Conservation (phyloP, 2,113 vertebrate species). For the Micronycteris hirsuta region DNA sequence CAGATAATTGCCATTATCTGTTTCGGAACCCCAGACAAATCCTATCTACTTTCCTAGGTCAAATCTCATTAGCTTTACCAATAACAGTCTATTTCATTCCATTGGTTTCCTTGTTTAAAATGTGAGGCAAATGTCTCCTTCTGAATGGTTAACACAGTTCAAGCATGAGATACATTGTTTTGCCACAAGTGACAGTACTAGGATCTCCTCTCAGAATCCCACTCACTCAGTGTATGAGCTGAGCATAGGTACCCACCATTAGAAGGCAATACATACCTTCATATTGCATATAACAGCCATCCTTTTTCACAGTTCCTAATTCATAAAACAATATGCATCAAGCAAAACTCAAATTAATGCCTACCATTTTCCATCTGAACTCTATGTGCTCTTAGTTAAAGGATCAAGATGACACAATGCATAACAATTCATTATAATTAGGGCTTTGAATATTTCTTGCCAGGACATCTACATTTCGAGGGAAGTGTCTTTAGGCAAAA, state of each 20-base stretch:
- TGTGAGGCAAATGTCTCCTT: background rate
- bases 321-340: slow-evolving; percentile 11
- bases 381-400: slow-evolving; percentile 21
- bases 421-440: slow-evolving; percentile 48
- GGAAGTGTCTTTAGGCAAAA: slow-evolving; percentile 33
- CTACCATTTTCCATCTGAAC: background rate
- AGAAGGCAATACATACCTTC: background rate
- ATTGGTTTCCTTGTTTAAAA: background rate
- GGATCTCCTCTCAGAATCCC: background rate
- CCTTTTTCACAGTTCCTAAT: background rate
- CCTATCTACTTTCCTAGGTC: background rate
- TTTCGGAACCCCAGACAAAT: background rate
- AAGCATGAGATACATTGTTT: background rate
- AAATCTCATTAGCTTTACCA: background rate
- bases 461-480: slow-evolving; percentile 23
- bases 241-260: background rate
- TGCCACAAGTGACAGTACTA: background rate
- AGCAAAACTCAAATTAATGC: slow-evolving; percentile 29
- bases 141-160: background rate
- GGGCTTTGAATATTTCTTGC: slow-evolving; percentile 14
- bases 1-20: background rate
- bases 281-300: background rate
- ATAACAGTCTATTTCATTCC: background rate
- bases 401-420: background rate
- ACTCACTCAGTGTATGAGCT: background rate